Conservation (phyloP, 2,888 invertebrate species). For the Stictocephala bisonia region DNA sequence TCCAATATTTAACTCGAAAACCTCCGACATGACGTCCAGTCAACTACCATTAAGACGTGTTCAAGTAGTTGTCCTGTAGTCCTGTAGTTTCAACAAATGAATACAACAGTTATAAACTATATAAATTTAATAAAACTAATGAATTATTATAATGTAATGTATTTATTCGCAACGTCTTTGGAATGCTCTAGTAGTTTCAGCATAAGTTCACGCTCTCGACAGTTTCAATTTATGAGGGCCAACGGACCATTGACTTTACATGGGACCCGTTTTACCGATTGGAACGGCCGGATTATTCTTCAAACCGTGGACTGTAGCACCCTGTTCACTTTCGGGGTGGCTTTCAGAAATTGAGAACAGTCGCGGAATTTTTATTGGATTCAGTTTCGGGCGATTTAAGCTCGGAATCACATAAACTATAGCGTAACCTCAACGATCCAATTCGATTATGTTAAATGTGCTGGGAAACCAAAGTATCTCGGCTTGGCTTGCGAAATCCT, state of each 20-base stretch:
- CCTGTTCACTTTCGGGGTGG: slow-evolving; percentile 2
- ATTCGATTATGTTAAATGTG: slow-evolving; percentile 11
- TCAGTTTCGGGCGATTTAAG: slow-evolving; percentile 31
- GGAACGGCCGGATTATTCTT: slow-evolving; percentile 31
- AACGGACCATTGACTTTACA: slow-evolving; percentile 18
- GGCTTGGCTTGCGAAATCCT: too few species aligned
- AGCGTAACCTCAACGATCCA: neutral
- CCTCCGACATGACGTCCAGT: too few species aligned
- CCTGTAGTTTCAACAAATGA: too few species aligned
- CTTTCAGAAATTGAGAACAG: slow-evolving; percentile 37
- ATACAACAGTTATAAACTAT: too few species aligned
- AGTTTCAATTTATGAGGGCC: slow-evolving; percentile 20
- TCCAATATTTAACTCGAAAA: too few species aligned
- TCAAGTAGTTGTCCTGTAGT: too few species aligned
- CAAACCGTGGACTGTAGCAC: slow-evolving; percentile 15
- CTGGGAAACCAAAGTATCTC: slow-evolving; percentile 4
- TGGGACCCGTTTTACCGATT: slow-evolving; percentile 5
- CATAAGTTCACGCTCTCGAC: neutral
- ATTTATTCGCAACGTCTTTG: too few species aligned
- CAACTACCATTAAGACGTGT: too few species aligned
- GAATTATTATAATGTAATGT: too few species aligned
- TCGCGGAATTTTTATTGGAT: slow-evolving; percentile 41
- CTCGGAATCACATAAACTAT: slow-evolving; percentile 12
- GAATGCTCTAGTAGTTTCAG: too few species aligned
- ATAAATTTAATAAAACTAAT: too few species aligned